These are phyloP conservation scores for Hirundo rustica DNA, from an alignment of 2,797 vertebrate genomes.

Conservation along the genomic window DNA sequence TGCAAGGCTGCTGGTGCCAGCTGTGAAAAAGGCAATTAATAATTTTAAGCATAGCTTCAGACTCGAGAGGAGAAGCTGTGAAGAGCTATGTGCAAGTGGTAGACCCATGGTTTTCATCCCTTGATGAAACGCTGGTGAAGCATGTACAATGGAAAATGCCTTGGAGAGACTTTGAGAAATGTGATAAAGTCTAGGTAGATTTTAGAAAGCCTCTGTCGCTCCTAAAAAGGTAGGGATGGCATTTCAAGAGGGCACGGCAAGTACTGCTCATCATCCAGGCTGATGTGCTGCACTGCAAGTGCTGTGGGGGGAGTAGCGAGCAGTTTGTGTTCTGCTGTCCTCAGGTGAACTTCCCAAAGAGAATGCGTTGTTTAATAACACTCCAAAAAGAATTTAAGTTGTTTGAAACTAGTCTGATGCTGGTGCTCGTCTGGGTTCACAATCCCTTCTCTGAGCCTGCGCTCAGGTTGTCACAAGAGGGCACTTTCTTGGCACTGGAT, in stretches of 20 bases:
- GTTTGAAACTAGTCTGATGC: neutral
- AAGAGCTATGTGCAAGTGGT: neutral
- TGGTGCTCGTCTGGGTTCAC: neutral
- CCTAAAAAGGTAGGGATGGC: neutral
- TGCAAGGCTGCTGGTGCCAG: conserved; percentile 39
- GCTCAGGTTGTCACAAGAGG: neutral
- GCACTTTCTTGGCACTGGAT: neutral
- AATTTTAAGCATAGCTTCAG: conserved; percentile 43
- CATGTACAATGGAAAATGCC: neutral
- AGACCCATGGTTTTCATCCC: neutral
- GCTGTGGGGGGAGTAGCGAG: neutral
- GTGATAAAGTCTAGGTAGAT: neutral
- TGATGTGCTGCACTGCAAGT: neutral
- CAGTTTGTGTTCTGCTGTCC: neutral
- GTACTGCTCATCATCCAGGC: neutral
- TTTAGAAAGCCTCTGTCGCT: neutral
- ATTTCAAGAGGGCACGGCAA: neutral
- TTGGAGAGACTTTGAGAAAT: neutral
- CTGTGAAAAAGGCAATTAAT: conserved; percentile 63
- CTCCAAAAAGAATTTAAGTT: neutral
- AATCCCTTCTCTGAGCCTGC: neutral
- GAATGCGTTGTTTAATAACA: neutral
- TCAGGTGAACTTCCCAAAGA: neutral
- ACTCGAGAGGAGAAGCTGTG: neutral
- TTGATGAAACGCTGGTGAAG: neutral